These are phyloP conservation scores for Halichoerus grypus DNA, from an alignment of 2,113 vertebrate species.

Conservation along the genomic window DNA sequence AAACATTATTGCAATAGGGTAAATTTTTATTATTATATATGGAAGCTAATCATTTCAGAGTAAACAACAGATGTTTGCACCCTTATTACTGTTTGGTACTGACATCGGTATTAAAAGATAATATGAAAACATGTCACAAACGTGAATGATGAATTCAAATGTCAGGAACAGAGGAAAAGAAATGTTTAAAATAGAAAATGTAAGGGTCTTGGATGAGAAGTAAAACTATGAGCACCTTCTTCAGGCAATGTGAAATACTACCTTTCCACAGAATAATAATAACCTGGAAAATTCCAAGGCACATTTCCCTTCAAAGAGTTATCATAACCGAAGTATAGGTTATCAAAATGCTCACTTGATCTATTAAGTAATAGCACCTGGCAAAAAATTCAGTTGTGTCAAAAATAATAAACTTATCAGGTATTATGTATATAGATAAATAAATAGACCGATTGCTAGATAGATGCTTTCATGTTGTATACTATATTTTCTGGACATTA, in stretches of 20 bases:
- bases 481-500: neutral
- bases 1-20: constrained; percentile 73
- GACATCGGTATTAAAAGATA: constrained; percentile 86
- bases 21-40: constrained; percentile 85
- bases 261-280: neutral
- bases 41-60: constrained; percentile 85
- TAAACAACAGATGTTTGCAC: constrained; percentile 90
- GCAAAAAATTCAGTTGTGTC: neutral
- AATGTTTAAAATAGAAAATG: constrained; percentile 82
- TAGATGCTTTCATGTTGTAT: neutral
- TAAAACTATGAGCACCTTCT: constrained; percentile 73
- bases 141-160: constrained; percentile 86
- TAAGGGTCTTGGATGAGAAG: constrained; percentile 54
- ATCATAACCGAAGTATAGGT: neutral
- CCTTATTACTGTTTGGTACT: constrained; percentile 87
- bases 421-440: neutral
- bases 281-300: neutral
- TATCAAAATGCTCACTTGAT: neutral
- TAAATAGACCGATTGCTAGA: neutral
- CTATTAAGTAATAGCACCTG: neutral
- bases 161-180: constrained; percentile 82
- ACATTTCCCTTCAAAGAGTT: constrained; percentile 37
- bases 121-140: constrained; percentile 89
- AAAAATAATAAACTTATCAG: constrained; percentile 40
- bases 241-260: constrained; percentile 46